These are phyloP conservation scores for Eugnorisma glareosa DNA, from an alignment of 2,888 invertebrate genomes.

Conservation along the genomic window DNA sequence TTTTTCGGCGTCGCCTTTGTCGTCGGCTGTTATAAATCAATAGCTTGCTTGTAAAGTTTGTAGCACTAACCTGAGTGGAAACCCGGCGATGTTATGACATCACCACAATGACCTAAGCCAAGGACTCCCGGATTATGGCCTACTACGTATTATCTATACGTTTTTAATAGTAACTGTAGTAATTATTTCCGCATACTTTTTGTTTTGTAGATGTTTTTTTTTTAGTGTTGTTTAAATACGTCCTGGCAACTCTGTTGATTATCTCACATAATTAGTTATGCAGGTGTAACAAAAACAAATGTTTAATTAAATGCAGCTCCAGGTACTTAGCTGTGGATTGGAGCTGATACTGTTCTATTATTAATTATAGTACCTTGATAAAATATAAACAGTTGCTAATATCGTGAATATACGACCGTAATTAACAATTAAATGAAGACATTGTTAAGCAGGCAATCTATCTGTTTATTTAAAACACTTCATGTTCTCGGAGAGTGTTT, in stretches of 20 bases:
- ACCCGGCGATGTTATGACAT: constrained; percentile 72
- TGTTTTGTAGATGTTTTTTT: not conserved
- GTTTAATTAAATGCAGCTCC: constrained; percentile 16
- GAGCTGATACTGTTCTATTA: not conserved
- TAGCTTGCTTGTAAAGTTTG: constrained; percentile 49
- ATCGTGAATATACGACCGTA: not conserved
- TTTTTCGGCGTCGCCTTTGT: constrained; percentile 49
- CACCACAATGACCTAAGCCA: constrained; percentile 71
- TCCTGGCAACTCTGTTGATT: constrained; percentile 9
- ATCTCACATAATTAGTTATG: not conserved
- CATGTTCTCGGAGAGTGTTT: constrained; percentile 51
- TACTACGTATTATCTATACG: constrained; percentile 21
- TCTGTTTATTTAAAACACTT: constrained; percentile 52
- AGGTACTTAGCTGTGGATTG: not conserved
- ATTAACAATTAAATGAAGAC: not conserved
- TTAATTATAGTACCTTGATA: not conserved
- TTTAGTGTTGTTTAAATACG: not conserved
- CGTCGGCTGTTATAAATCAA: constrained; percentile 54
- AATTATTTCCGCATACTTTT: constrained; percentile 36
- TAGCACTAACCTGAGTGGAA: constrained; percentile 25
- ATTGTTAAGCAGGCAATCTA: not conserved
- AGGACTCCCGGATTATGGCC: constrained; percentile 62
- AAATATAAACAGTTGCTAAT: constrained; percentile 3
- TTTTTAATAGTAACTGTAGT: constrained; percentile 11
- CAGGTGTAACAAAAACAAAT: constrained; percentile 14